Evolutionary conservation across 2,113 vertebrate genomes (phyloP), one percentile per base, ranked within the genome.

Genomic region (Garra rufa): DNA sequence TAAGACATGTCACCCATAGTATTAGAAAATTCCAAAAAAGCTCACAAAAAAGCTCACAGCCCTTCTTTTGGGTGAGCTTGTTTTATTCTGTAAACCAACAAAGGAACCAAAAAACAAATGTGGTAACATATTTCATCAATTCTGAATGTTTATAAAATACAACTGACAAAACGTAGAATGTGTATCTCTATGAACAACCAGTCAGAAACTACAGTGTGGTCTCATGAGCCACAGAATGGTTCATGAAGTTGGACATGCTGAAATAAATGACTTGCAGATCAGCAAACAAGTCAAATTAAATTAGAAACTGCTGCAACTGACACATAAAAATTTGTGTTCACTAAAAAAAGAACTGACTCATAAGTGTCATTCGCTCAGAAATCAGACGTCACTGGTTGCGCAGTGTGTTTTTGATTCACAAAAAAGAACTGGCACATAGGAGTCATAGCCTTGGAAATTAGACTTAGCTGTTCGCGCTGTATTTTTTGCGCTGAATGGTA

Each of bases 251-350:
- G 11, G 38, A 71, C 69, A 71, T 44, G 21, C 10, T 71, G 21
- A 71, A 73, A 69, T 69, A 69, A 69, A 69, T 69, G 34, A 69
- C 61, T 65, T 65, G 30, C 6, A 69, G 30, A 9, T 69, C 65
- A 67, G 15, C 38, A 69, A 71, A 21, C 10, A 43, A 71, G 41
- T 21, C 19, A 24, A 71, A 43, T 71, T 44, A 38, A 71, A 71
- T 71, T 71, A 44, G 41, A 69, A 34, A 34, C 65, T 71, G 19
- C 15, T 71, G 38, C 19, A 41, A 24, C 14, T 26, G 26, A 63
- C 28, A 28, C 15, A 73, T n/a, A 44, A 15, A 73, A 71, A 9
- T 17, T 43, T 11, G 30, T 43, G 38, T 44, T 44, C 34, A 73
- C n/a, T 46, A 73, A 75, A 50, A 26, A 28, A 75, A 50, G 14